phyloP scores from a whole-genome alignment of 2,797 vertebrate species.

The Sebastes hubbsi region DNA sequence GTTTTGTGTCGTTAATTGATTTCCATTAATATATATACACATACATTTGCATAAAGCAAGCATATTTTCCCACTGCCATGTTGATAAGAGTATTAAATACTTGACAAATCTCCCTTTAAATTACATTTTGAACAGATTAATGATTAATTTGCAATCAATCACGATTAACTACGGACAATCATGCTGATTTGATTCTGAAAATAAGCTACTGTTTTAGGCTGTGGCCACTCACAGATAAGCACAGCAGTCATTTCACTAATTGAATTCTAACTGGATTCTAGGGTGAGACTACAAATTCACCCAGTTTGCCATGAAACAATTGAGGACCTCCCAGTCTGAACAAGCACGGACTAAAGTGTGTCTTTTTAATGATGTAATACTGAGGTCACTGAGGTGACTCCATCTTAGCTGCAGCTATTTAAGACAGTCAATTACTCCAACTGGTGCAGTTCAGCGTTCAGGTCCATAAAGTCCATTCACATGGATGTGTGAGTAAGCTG shows the following conservation, averaged over 20 bases:
- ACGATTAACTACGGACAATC: too few relatives aligned
- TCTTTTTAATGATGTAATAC: slow-evolving; percentile 26
- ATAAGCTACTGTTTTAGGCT: neutral
- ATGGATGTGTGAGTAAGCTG: slow-evolving; percentile 56
- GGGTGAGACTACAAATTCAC: neutral
- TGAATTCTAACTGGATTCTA: neutral
- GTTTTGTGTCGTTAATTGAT: too few relatives aligned
- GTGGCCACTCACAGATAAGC: neutral
- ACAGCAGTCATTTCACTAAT: neutral
- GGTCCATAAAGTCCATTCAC: slow-evolving; percentile 59
- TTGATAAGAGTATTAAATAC: too few relatives aligned
- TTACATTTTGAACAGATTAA: too few relatives aligned
- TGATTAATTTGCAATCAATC: too few relatives aligned
- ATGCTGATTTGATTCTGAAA: neutral
- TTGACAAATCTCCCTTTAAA: too few relatives aligned
- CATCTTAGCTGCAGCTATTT: slow-evolving; percentile 27
- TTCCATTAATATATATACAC: too few relatives aligned
- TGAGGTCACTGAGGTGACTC: neutral
- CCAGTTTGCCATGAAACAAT: neutral
- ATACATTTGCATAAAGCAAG: too few relatives aligned
- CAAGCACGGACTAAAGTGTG: neutral
- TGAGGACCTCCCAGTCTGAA: neutral
- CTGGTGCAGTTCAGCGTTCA: slow-evolving; percentile 31
- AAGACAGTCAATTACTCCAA: slow-evolving; percentile 31
- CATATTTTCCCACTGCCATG: too few relatives aligned